A percentile compares a stretch with the other conserved stretches of the same genome.
Evolutionary conservation across 2,113 vertebrate genomes (phyloP).

Genomic region (Engystomops pustulosus): DNA sequence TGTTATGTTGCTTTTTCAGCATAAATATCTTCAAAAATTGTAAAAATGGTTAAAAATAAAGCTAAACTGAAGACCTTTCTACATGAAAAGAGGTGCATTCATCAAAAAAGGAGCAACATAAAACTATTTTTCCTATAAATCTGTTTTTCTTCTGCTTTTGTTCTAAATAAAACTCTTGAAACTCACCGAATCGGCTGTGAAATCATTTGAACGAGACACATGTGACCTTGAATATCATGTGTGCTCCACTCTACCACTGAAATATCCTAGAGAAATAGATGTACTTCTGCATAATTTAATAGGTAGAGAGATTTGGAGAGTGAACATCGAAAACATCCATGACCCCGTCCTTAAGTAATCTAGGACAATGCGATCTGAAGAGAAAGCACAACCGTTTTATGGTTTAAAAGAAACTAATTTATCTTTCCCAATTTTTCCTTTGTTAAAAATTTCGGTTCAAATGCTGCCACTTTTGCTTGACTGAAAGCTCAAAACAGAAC

Average conservation of each 20-base stretch:
- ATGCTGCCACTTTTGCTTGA: too few species aligned
- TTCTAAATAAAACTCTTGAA: slow-evolving; percentile 13
- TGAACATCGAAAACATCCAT: neutral
- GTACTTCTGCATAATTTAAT: slow-evolving; percentile 36
- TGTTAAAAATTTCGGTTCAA: neutral
- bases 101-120: neutral
- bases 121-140: neutral
- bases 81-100: neutral
- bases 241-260: neutral
- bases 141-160: neutral
- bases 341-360: slow-evolving; percentile 4
- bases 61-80: neutral
- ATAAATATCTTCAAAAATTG: too few species aligned
- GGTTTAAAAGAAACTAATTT: neutral
- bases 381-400: neutral
- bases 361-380: neutral
- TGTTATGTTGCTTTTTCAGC: too few species aligned
- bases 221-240: slow-evolving; percentile 8
- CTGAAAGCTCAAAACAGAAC: too few species aligned
- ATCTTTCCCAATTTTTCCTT: neutral
- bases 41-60: too few species aligned
- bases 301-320: slow-evolving; percentile 6
- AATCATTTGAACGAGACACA: neutral
- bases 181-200: neutral
- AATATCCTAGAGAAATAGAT: slow-evolving; percentile 35